Base-by-base conservation (phyloP, 2,888 invertebrate genomes). In the Eristalis tenax region DNA sequence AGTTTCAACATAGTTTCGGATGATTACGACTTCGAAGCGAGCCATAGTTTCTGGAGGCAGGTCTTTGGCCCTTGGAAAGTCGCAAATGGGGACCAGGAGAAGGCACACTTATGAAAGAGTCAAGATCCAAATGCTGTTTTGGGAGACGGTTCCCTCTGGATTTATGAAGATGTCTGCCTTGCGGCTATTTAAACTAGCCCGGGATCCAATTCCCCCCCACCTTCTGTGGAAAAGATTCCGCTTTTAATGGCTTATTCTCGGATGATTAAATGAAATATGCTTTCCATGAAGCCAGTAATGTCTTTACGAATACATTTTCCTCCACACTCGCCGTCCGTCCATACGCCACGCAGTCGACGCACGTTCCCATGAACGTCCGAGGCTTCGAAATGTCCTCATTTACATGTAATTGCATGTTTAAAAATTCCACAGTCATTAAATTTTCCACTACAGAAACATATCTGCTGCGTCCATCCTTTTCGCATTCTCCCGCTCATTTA, bases 351-450 rank as follows among this genome's bases (percentile, higher is more conserved):
- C 8, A 18, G 50, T n/a, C 50, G 50, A 18, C 6, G 15, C n/a
- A 43, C 43, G 43, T 15, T 18, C 10, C 22, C 23, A 4, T 4
- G 13, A 59, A 59, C 59, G 26, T 11, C 15, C 13, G n/a, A 23
- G 26, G 15, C 59, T 15, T 28, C 59, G 59, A 26, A 59, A 59
- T 28, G 26, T 1, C 59, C 59, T 28, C 59, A 59, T 59, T 59
- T 59, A 28, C 59, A 59, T 59, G 59, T 59, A 59, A 59, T 59
- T 59, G 59, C 59, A n/a, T 59, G 26, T 28, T 59, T 59, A 59
- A 59, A 59, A 28, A 59, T 59, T 59, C 59, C 59, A 59, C 70
- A 57, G 59, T 70, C 57, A 59, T 70, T 32, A 57, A 59, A 70
- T 70, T 70, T 57, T 23, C 70, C 15, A 18, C 10, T 15, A 23